Evolutionary conservation across 2,113 vertebrate species (phyloP), one percentile per base, ranked within the genome.

Genomic region (Struthidea cinerea): DNA sequence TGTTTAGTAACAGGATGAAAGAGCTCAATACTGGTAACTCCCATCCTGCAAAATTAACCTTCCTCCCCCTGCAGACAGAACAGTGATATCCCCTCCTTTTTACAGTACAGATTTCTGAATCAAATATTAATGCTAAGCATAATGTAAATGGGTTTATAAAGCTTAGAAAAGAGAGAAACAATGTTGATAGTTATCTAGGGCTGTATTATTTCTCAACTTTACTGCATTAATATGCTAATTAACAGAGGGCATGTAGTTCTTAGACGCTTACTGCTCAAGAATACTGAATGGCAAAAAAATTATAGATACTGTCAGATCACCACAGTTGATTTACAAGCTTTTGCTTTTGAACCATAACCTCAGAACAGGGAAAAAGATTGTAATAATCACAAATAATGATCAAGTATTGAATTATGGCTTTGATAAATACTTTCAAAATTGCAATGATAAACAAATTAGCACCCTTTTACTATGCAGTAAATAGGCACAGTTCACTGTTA

Each of bases 401-500:
- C 53, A 80, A 86, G 15, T 42, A 70, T 20, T 83, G 50, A 85
- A 50, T 59, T 74, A 68, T 16, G 59, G 41, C 41, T 91, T 83
- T 75, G 65, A 76, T 78, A 74, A 82, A 37, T 21, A 77, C 15
- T 84, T 94, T 30, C 23, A 60, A 92, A 90, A 91, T 63, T 61
- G 39, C 28, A 74, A 47, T 67, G 42, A 80, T 60, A 94, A 96
- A 93, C 49, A 73, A 81, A 94, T 92, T 73, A 90, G 90, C 37
- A 52, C 61, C 15, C 50, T 96, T 96, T 91, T 74, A 94, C 79
- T 91, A 82, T 79, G 93, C 57, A 89, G 83, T 75, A 96, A 92
- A 95, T 52, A 89, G 56, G 65, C 79, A 47, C 63, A 84, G 84
- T 94, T 95, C 70, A 56, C 94, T 95, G 87, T 84, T 68, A 85